Evolutionary conservation across 2,888 invertebrate species (phyloP), one percentile per base, ranked within the genome.

Genomic region (Acanthosepion pharaonis): DNA sequence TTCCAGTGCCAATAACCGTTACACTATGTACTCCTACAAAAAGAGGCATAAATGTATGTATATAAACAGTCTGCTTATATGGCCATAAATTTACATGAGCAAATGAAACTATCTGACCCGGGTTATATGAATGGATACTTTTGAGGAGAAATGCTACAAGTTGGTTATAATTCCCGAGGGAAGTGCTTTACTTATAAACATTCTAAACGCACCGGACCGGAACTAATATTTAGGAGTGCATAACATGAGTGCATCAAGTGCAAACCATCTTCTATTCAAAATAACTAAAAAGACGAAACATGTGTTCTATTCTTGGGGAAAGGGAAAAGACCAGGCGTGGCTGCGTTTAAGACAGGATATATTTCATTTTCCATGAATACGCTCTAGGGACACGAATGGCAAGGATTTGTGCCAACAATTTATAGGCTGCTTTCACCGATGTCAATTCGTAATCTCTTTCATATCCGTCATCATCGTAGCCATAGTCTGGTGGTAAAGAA

Each of bases 321-420:
- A 78, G n/a, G 78, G n/a, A 33, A 33, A 78, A 33, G 78, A 15
- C 11, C 28, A 78, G n/a, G n/a, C n/a, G 18, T 15, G 78, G 11
- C n/a, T n/a, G n/a, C n/a, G 11, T 78, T 33, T 33, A 33, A 78
- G 78, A 78, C 78, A 78, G n/a, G 78, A 78, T 78, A 78, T 78
- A 78, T 78, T 78, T 78, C 78, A 78, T 78, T 78, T 33, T 78
- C 78, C n/a, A n/a, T 78, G 78, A 78, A 78, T 78, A 78, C 78
- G 33, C 78, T 33, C 78, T 15, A 78, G 78, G 78, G 78, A 78
- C n/a, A 78, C n/a, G n/a, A 78, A 78, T 78, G n/a, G n/a, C 78
- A 33, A n/a, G 78, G 78, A 78, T 78, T 78, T 78, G n/a, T 5
- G 78, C 78, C 78, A 78, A 78, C 15, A 78, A 78, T 78, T 78